Base-by-base conservation (phyloP, 2,888 invertebrate genomes). In the Luperina testacea region DNA sequence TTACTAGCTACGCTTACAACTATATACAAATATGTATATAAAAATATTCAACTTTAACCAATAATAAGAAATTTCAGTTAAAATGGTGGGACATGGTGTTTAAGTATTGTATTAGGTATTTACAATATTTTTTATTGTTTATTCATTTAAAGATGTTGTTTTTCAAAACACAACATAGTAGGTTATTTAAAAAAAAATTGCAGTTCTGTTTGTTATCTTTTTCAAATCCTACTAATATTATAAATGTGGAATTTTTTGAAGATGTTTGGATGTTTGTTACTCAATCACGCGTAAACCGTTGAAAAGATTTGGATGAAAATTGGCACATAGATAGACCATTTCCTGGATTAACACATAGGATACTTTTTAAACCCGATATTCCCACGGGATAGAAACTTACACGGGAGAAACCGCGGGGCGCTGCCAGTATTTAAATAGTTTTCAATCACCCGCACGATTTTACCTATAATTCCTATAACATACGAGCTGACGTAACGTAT, bases 381-480 rank as follows among this genome's bases (percentile, higher is more conserved):
- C 38, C 5, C 38, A 38, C 38, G 38, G 38, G 6, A 38, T 38
- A 5, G 38, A 38, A 38, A 38, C 38, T 38, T 38, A 38, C 38
- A 6, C 6, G 38, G 38, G 38, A 7, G 38, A 38, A 38, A 38
- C 38, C 38, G 0, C 38, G 38, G 6, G 38, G 38, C 38, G 38
- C 38, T 38, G 38, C 38, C 6, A 38, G 38, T 42, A 75, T 59
- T 20, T 72, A 45, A 72, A 51, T 38, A 51, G n/a, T 38, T 51
- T 48, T 51, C 20, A 68, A 71, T 64, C 42, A 48, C 32, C 61
- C 13, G 13, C 57, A 38, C 27, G 78, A 51, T 67, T 78, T 78
- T 27, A 78, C 53, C 11, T 42, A 13, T 15, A n/a, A 24, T 27
- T 67, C 53, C 11, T 42, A 13, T 15, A n/a, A 24, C 3, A 61